These are phyloP conservation scores for Aptenodytes patagonicus DNA, from an alignment of 2,113 vertebrate genomes.

Conservation along the genomic window DNA sequence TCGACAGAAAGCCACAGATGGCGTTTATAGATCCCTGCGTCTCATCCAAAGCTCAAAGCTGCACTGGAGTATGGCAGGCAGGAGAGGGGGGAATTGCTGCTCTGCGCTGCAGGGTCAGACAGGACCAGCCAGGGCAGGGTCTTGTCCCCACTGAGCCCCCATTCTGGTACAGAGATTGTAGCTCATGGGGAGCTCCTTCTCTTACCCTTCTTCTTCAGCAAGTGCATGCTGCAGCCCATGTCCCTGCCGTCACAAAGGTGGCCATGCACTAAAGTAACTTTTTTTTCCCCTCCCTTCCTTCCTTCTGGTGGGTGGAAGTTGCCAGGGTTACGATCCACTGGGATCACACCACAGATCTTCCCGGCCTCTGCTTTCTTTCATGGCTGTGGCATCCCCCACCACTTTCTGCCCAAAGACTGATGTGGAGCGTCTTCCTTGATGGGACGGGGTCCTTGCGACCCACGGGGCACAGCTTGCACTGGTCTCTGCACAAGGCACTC, in stretches of 20 bases:
- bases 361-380: not conserved
- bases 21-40: not conserved
- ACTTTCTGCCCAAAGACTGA: not conserved
- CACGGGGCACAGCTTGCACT: accelerated
- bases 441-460: not conserved
- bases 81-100: not conserved
- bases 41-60: not conserved
- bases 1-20: not conserved
- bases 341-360: not conserved
- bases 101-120: accelerated
- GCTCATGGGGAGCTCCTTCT: not conserved
- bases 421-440: not conserved
- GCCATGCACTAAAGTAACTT: not conserved
- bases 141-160: not conserved
- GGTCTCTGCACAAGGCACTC: no score
- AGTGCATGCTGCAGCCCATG: not conserved
- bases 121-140: not conserved
- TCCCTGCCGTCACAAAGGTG: not conserved
- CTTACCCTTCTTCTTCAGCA: not conserved
- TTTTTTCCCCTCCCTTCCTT: not conserved
- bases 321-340: not conserved
- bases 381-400: not conserved
- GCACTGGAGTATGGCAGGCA: not conserved
- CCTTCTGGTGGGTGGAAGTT: not conserved
- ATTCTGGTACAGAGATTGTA: not conserved